These are phyloP conservation scores for Monodelphis domestica DNA, from an alignment of 2,797 vertebrate species.

Conservation along the genomic window DNA sequence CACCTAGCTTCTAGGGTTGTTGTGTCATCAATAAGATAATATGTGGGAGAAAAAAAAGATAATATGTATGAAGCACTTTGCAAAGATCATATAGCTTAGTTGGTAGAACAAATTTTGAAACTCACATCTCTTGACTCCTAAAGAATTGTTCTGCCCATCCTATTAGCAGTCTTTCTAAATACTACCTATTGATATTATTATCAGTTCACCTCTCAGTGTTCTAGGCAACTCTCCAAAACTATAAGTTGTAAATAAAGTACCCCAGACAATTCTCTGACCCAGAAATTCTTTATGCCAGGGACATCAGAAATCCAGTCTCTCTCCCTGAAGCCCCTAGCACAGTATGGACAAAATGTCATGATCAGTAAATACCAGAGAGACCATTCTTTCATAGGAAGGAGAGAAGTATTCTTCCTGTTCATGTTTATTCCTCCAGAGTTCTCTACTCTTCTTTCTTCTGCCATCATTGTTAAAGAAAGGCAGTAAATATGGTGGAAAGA, in stretches of 20 bases:
- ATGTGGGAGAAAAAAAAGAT: too few relatives aligned
- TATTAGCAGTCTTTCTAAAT: not conserved
- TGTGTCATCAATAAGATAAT: not conserved
- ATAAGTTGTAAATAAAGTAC: not conserved
- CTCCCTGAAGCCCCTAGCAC: not conserved
- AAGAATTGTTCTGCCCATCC: not conserved
- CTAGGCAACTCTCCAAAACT: not conserved
- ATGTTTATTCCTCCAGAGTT: not conserved
- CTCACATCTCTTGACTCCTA: not conserved
- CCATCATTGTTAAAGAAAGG: not conserved
- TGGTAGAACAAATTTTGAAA: not conserved
- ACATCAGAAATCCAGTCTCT: not conserved
- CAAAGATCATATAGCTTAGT: not conserved
- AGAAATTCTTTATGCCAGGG: not conserved
- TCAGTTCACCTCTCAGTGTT: not conserved
- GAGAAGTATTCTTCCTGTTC: not conserved
- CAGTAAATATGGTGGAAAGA: not conserved
- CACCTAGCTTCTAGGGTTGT: not conserved
- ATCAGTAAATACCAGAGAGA: not conserved
- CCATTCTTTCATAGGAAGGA: not conserved
- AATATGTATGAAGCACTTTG: not conserved
- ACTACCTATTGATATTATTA: not conserved
- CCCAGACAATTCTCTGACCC: not conserved
- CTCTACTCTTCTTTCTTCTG: not conserved
- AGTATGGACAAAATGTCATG: not conserved